Conservation (phyloP, 2,888 invertebrate genomes). For the Lottia gigantea region DNA sequence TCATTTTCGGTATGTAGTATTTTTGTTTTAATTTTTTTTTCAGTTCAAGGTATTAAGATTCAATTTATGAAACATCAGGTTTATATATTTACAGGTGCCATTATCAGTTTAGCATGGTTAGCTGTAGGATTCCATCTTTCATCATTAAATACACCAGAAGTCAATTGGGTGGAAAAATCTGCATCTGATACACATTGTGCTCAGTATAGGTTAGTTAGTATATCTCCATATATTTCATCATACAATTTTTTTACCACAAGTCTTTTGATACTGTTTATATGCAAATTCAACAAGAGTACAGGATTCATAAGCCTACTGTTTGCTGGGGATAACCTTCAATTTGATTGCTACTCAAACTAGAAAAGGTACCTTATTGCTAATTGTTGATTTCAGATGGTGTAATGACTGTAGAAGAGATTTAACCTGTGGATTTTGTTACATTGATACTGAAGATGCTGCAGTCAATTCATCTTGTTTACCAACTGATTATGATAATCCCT, state of each 20-base stretch:
- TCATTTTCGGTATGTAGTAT: too few relatives aligned
- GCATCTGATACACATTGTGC: constrained; percentile 41
- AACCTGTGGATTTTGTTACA: constrained; percentile 71
- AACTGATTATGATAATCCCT: constrained; percentile 56
- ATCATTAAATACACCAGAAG: constrained; percentile 63
- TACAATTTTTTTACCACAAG: too few relatives aligned
- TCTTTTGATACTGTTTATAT: too few relatives aligned
- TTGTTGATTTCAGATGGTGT: constrained; percentile 59
- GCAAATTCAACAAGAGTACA: too few relatives aligned
- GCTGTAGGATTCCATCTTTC: constrained; percentile 69
- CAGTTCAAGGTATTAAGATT: too few relatives aligned
- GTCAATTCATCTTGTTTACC: constrained; percentile 66
- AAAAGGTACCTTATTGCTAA: too few relatives aligned
- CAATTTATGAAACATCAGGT: too few relatives aligned
- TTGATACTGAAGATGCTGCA: constrained; percentile 39
- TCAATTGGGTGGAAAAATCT: constrained; percentile 47
- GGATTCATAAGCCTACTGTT: too few relatives aligned
- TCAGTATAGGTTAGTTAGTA: constrained; percentile 40
- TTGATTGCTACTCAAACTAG: too few relatives aligned
- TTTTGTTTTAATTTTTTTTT: background rate
- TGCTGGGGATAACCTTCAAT: too few relatives aligned
- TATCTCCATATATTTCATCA: too few relatives aligned
- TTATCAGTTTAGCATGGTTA: constrained; percentile 66
- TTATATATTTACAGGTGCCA: constrained; percentile 58
- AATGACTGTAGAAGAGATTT: constrained; percentile 68